A percentile compares a stretch with the other conserved stretches of the same genome.
Conservation (phyloP, 2,888 invertebrate genomes). For the Sinotaia quadrata region DNA sequence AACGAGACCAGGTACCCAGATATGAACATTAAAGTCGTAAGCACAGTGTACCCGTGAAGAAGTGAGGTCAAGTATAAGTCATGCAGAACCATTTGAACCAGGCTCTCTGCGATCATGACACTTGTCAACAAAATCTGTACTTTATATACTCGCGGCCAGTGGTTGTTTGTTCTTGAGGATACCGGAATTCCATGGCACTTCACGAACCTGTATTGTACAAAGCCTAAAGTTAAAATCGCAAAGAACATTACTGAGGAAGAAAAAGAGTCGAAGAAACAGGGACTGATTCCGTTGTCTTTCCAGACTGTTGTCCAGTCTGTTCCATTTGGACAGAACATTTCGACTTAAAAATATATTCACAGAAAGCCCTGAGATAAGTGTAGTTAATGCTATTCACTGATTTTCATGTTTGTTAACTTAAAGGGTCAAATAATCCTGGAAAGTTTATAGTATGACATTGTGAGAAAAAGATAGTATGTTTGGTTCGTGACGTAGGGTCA, state of each 20-base stretch:
- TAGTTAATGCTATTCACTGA: no score
- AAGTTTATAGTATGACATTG: no score
- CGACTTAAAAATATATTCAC: background rate
- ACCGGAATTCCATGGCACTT: slow-evolving; percentile 84
- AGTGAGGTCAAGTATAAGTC: slow-evolving; percentile 65
- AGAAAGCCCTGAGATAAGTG: no score
- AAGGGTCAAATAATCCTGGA: no score
- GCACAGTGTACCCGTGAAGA: slow-evolving; percentile 33
- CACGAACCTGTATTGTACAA: slow-evolving; percentile 68
- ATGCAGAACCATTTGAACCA: slow-evolving; percentile 82
- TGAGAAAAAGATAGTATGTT: no score
- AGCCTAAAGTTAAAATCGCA: slow-evolving; percentile 85
- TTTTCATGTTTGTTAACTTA: no score
- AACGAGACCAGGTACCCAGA: slow-evolving; percentile 82
- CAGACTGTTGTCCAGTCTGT: slow-evolving; percentile 73
- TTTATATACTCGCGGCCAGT: slow-evolving; percentile 77
- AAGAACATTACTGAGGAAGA: slow-evolving; percentile 81
- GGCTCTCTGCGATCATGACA: slow-evolving; percentile 81
- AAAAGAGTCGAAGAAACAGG: slow-evolving; percentile 91
- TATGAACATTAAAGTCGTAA: slow-evolving; percentile 48
- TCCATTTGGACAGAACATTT: slow-evolving; percentile 52
- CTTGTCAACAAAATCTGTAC: slow-evolving; percentile 80
- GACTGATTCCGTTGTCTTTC: slow-evolving; percentile 88
- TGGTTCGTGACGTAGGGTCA: no score
- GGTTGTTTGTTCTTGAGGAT: slow-evolving; percentile 77